Evolutionary conservation across 2,888 invertebrate species (phyloP).

Genomic region (Carabus problematicus): DNA sequence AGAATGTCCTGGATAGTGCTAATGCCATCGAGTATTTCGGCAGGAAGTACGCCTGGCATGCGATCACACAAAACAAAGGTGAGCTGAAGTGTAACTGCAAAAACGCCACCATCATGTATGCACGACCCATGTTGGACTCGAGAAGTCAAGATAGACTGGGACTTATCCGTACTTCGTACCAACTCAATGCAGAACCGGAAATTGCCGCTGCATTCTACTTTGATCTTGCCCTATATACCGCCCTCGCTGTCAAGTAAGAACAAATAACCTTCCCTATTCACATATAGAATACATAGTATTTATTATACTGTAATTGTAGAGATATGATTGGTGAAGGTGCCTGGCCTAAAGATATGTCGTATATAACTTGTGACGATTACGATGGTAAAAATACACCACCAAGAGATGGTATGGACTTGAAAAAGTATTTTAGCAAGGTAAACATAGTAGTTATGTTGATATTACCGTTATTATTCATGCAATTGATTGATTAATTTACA

Average conservation of each 20-base stretch:
- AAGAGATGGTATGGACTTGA: constrained; percentile 71
- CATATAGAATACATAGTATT: not conserved
- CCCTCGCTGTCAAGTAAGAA: constrained; percentile 75
- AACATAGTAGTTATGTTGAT: not conserved
- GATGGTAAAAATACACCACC: constrained; percentile 79
- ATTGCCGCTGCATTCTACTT: constrained; percentile 87
- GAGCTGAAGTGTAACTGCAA: constrained; percentile 77
- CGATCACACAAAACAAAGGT: constrained; percentile 78
- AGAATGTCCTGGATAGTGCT: constrained; percentile 69
- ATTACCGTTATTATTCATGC: no score
- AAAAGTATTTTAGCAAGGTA: constrained; percentile 73
- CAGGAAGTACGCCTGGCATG: constrained; percentile 87
- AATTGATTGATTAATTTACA: constrained; percentile 37
- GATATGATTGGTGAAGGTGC: constrained; percentile 74
- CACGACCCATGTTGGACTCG: constrained; percentile 75
- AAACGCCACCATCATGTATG: constrained; percentile 78
- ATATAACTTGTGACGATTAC: constrained; percentile 80
- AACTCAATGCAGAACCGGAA: constrained; percentile 75
- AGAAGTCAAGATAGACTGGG: constrained; percentile 74
- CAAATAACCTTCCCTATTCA: not conserved
- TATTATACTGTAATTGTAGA: constrained; percentile 57
- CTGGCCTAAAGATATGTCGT: constrained; percentile 77
- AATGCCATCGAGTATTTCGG: constrained; percentile 80
- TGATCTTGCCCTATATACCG: constrained; percentile 78
- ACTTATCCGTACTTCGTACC: constrained; percentile 73